Base-by-base conservation (phyloP, 2,888 invertebrate species). In the Clivina fossor region DNA sequence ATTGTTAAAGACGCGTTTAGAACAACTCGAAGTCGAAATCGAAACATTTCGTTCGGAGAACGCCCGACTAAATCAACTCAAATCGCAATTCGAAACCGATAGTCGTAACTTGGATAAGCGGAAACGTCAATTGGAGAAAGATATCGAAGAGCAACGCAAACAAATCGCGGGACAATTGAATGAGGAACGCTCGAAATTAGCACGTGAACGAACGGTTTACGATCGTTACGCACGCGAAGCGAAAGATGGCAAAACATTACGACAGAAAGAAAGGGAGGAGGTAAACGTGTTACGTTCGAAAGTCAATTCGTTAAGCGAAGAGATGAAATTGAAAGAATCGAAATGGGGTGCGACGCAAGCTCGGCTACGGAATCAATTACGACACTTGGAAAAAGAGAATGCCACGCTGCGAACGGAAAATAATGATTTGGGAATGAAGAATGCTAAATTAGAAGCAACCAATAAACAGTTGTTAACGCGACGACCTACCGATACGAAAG, bases 331-430 rank as follows among this genome's bases (percentile, higher is more conserved):
- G n/a, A 89, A 87, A 72, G 90, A 90, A 64, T 81, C 83, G 11
- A 81, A 84, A 64, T 85, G 85, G 66, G 83, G 85, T 3, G 81
- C 86, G 0, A 80, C 81, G 0, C 86, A 86, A 66, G 87, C 87
- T 1, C 78, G 89, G 61, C 76, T 89, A 7, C 79, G 88, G 15
- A 87, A 85, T 61, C 88, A 90, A 71, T 74, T 89, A 20, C 84
- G 88, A 69, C 78, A 82, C 38, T 73, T 85, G 50, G 88, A 88
- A 68, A 84, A 84, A 65, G 88, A 89, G 63, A 84, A 85, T 63
- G 75, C 77, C 20, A 78, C 79, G 38, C 70, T 85, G 19, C 82
- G 82, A 61, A 77, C 78, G 46, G 85, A 88, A 70, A 71, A 86
- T 13, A 86, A 87, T 53, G 80, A 81, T 64, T 66, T 89, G 3